Percentiles rank a stretch among this genome's conserved stretches.
Evolutionary conservation across 2,113 vertebrate species (phyloP).

Genomic region (Gymnobelideus leadbeateri): DNA sequence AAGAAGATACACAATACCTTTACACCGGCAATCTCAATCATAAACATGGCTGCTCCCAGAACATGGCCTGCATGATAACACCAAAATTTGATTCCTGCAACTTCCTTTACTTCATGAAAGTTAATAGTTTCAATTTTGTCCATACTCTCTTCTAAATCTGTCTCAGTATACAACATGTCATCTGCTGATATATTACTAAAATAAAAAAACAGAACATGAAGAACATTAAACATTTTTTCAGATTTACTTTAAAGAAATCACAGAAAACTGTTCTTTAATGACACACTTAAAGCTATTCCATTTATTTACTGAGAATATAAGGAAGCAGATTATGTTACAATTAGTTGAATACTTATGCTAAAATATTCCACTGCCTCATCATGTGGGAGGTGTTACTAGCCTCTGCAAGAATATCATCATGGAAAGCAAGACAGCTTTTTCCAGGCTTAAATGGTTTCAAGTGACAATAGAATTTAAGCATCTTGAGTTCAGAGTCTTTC

Average conservation of each 20-base stretch:
- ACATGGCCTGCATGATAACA: conserved; percentile 98
- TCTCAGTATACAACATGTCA: conserved; percentile 99
- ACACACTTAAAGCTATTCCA: background rate
- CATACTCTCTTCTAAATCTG: conserved; percentile 98
- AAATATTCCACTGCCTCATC: background rate
- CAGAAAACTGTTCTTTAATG: background rate
- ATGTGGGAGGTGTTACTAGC: background rate
- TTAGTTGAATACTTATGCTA: background rate
- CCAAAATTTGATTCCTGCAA: conserved; percentile 99
- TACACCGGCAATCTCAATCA: conserved; percentile 99
- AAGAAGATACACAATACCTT: conserved; percentile 86
- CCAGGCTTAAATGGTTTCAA: background rate
- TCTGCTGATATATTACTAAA: conserved; percentile 97
- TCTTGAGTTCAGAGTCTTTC: background rate
- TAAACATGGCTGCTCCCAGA: conserved; percentile 98
- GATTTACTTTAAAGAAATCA: background rate
- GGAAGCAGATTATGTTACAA: background rate
- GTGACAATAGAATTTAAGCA: background rate
- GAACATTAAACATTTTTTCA: conserved; percentile 10
- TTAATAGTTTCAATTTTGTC: conserved; percentile 99
- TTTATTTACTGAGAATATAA: background rate
- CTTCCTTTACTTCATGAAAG: conserved; percentile 98
- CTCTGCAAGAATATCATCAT: background rate
- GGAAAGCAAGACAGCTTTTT: background rate
- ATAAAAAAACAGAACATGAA: conserved; percentile 37